Evolutionary conservation across 2,888 invertebrate species (phyloP), one percentile per base, ranked within the genome.

Genomic region (Anthoptus insignis): DNA sequence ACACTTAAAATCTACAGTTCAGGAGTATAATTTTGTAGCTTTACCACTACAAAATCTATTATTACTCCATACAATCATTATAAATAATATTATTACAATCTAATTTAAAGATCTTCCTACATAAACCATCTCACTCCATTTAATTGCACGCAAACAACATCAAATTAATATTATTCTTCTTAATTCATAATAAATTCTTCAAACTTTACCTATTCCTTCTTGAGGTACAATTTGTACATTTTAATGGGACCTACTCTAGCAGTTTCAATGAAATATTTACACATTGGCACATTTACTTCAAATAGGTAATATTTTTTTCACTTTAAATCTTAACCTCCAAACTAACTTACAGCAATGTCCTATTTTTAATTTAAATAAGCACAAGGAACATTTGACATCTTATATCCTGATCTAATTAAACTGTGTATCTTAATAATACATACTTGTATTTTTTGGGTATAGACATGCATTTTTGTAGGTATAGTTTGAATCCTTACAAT

Each of bases 171-270:
- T 7, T 42, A 19, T 16, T 27, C 11, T 21, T 49, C 63, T 63
- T 63, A 63, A 49, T n/a, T 9, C 37, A 49, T 63, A 63, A 56
- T 63, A 63, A 63, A 63, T 63, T 63, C 54, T 56, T 63, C 34
- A 56, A 54, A 63, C 27, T 56, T 61, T 49, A 63, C 49, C 27
- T 27, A 7, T n/a, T 54, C 47, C 47, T 22, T 54, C 24, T 24
- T 47, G 34, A 47, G 47, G 54, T 54, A 52, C 45, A 54, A 54
- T 34, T 54, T 24, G 47, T 61, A 54, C 45, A 54, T 13, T 22
- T 47, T 47, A 61, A 27, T 22, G 42, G 32, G 37, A 37, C 39
- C 37, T 63, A 63, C 19, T 56, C 61, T 63, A 63, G 56, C 61
- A 19, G 37, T 56, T 63, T 29, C 0, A 42, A 56, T 29, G 49